These are phyloP conservation scores for Calvadosia cruxmelitensis DNA, from an alignment of 30 jellyfish, hydroid and myxozoan species.

Conservation along the genomic window DNA sequence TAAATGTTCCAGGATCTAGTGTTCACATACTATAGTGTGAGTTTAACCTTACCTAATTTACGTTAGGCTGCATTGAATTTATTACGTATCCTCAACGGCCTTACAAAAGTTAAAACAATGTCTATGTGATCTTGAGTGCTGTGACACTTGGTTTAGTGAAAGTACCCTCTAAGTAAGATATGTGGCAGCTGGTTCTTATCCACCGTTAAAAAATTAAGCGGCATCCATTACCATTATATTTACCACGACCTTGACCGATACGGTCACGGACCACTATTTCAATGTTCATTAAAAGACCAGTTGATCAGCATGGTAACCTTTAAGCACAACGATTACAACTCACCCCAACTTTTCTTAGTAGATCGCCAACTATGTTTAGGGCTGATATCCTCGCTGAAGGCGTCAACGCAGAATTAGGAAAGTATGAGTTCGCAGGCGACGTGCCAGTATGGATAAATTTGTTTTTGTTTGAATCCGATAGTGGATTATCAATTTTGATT, in stretches of 20 bases:
- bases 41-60: no score
- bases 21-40: no score
- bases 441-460: conserved; percentile 7
- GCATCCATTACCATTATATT: not conserved
- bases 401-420: conserved; percentile 54
- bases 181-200: not conserved
- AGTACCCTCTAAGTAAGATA: no score
- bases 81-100: no score
- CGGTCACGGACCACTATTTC: no score
- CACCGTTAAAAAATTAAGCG: not conserved
- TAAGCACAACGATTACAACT: conserved; percentile 7
- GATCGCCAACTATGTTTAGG: conserved; percentile 83
- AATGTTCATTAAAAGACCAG: no score
- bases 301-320: not conserved
- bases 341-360: conserved; percentile 95
- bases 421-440: conserved; percentile 4
- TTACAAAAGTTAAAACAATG: no score
- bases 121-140: no score
- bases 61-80: no score
- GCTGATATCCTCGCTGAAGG: conserved; percentile 98
- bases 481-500: conserved; percentile 5
- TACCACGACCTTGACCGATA: not conserved
- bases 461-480: not conserved
- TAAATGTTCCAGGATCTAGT: no score
- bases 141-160: no score